Percentiles rank a stretch among this genome's conserved stretches.
phyloP scores from a whole-genome alignment of 2,888 invertebrate species.

The Papilio demoleus region DNA sequence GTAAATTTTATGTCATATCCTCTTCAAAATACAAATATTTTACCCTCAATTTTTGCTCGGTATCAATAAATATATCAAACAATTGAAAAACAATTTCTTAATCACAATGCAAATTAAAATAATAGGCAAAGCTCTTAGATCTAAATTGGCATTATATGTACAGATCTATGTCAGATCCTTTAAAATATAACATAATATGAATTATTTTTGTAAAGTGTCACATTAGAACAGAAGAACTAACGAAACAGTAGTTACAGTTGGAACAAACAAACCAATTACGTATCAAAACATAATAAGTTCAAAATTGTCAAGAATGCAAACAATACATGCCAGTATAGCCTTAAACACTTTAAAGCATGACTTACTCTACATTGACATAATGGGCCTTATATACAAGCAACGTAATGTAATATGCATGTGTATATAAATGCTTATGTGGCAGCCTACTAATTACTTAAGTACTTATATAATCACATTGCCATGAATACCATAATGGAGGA shows the following conservation, averaged over 20 bases:
- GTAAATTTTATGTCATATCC: neutral
- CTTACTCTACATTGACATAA: slow-evolving; percentile 50
- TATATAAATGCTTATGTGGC: too few relatives aligned
- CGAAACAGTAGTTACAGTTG: too few relatives aligned
- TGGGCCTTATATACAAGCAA: slow-evolving; percentile 74
- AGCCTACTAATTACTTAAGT: slow-evolving; percentile 66
- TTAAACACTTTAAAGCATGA: slow-evolving; percentile 53
- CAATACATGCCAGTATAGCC: neutral
- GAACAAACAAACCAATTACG: too few relatives aligned
- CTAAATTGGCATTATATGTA: slow-evolving; percentile 64
- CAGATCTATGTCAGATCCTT: slow-evolving; percentile 48
- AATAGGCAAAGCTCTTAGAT: slow-evolving; percentile 62
- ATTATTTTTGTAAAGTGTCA: slow-evolving; percentile 16
- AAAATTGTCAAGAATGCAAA: slow-evolving; percentile 18
- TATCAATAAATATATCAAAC: neutral
- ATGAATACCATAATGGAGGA: too few relatives aligned
- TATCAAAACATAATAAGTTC: too few relatives aligned
- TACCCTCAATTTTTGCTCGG: neutral
- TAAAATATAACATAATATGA: slow-evolving; percentile 37
- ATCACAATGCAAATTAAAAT: slow-evolving; percentile 45
- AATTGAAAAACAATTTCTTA: slow-evolving; percentile 8
- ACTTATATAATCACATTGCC: slow-evolving; percentile 69
- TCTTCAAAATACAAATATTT: slow-evolving; percentile 10
- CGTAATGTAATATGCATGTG: slow-evolving; percentile 53
- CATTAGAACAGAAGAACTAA: slow-evolving; percentile 15